Conservation (phyloP, 2,113 vertebrate genomes). For the Ammodytes dubius region DNA sequence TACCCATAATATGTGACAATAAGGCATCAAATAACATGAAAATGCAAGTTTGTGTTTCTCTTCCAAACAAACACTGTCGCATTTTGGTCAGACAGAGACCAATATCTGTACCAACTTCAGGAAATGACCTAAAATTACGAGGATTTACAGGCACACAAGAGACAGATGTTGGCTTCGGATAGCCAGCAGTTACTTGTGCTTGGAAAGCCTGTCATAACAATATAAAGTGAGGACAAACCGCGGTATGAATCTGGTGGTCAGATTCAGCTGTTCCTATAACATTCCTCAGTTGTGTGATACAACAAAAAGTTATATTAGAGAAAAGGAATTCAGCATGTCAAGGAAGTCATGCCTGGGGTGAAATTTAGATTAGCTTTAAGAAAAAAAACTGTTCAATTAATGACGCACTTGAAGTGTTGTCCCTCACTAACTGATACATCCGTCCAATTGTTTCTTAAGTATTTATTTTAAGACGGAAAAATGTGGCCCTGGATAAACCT, state of each 20-base stretch:
- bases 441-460: neutral
- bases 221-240: slow-evolving; percentile 24
- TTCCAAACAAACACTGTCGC: slow-evolving; percentile 4
- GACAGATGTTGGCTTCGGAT: slow-evolving; percentile 62
- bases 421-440: neutral
- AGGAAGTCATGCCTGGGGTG: neutral
- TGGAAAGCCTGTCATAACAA: slow-evolving; percentile 50
- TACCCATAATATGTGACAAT: neutral
- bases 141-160: slow-evolving; percentile 18
- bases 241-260: neutral
- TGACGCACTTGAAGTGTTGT: neutral
- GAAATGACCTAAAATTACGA: slow-evolving; percentile 37
- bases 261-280: neutral
- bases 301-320: slow-evolving; percentile 27
- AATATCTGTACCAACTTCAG: slow-evolving; percentile 13
- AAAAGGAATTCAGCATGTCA: slow-evolving; percentile 1
- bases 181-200: slow-evolving; percentile 41
- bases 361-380: neutral
- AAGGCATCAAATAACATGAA: neutral
- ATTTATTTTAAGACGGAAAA: neutral
- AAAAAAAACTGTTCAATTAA: slow-evolving; percentile 6
- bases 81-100: slow-evolving; percentile 1
- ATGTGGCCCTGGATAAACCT: neutral
- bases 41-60: slow-evolving; percentile 30
- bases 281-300: slow-evolving; percentile 18